Evolutionary conservation across 2,113 vertebrate genomes (phyloP).

Genomic region (Orthonyx spaldingii): DNA sequence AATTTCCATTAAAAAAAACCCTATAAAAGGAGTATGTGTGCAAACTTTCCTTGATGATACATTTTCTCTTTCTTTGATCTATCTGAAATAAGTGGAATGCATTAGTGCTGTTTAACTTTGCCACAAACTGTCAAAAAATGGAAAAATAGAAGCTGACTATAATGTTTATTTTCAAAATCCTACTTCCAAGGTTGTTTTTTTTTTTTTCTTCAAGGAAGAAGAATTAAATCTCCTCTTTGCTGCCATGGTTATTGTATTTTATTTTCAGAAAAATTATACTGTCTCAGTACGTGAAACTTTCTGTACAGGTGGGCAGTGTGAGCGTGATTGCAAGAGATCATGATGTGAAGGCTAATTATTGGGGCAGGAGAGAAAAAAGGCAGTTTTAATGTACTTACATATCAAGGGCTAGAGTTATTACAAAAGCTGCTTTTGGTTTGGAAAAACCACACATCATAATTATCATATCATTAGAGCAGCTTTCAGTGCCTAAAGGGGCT

Average conservation of each 20-base stretch:
- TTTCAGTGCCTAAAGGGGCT: background rate
- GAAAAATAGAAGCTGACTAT: slow-evolving; percentile 7
- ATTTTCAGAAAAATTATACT: slow-evolving; percentile 7
- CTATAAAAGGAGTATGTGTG: background rate
- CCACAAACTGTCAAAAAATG: slow-evolving; percentile 34
- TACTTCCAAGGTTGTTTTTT: slow-evolving; percentile 48
- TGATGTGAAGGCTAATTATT: background rate
- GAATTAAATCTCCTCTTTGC: background rate
- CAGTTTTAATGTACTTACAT: background rate
- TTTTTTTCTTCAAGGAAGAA: slow-evolving; percentile 39
- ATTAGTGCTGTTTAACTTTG: slow-evolving; percentile 69
- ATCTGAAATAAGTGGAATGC: slow-evolving; percentile 58
- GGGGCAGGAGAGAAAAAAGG: background rate
- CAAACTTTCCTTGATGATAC: slow-evolving; percentile 55
- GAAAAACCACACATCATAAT: background rate
- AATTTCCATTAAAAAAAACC: slow-evolving; percentile 60
- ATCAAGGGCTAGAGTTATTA: background rate
- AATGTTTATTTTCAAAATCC: slow-evolving; percentile 58
- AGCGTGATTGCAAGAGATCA: background rate
- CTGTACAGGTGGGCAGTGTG: background rate
- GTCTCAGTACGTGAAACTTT: background rate
- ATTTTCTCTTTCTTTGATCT: slow-evolving; percentile 67
- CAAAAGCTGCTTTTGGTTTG: background rate
- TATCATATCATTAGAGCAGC: background rate
- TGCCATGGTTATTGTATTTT: background rate